Base-by-base conservation (phyloP, 2,797 vertebrate genomes). In the Luscinia luscinia region DNA sequence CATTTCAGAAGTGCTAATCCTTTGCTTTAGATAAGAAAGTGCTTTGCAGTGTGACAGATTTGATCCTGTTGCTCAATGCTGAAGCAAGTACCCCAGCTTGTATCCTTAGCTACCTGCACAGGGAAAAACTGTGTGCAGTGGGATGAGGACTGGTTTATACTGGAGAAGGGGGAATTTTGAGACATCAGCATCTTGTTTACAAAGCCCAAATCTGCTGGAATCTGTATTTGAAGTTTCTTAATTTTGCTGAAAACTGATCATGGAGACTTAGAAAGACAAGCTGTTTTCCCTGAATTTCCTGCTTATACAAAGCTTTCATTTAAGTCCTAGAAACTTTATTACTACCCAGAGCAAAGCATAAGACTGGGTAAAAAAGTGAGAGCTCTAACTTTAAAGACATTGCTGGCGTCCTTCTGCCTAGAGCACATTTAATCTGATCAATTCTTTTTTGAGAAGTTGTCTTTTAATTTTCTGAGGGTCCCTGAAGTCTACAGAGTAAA, bases 161-260 rank as follows among this genome's bases (percentile, higher is more conserved):
- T 36, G 75, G 49, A 84, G 36, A 63, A 48, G 8, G 4, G 12
- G 9, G 40, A 92, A 22, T 32, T 23, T 32, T 77, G 81, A 94
- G 55, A 92, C 63, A 68, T 21, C 1, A 1, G 24, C 27, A 45
- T 58, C 72, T 83, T 91, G 32, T 87, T 93, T 91, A 90, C 20
- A 94, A 94, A 93, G 70, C 80, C 72, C 34, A 58, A 76, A 82
- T 74, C 55, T 91, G 58, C 66, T 73, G 78, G 62, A 75, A 79
- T 86, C 62, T 66, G 40, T 83, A 28, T 69, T 32, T 63, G 40
- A 66, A 82, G 6, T 84, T 69, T 96, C 93, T 92, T 91, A 48
- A 72, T 83, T 96, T 85, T 96, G 92, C 84, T 94, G 92, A 95
- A 95, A 97, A 96, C 54, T 66, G 74, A 92, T 89, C 77, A 90